Evolutionary conservation across 2,113 vertebrate species (phyloP).

Genomic region (Agelaius tricolor): DNA sequence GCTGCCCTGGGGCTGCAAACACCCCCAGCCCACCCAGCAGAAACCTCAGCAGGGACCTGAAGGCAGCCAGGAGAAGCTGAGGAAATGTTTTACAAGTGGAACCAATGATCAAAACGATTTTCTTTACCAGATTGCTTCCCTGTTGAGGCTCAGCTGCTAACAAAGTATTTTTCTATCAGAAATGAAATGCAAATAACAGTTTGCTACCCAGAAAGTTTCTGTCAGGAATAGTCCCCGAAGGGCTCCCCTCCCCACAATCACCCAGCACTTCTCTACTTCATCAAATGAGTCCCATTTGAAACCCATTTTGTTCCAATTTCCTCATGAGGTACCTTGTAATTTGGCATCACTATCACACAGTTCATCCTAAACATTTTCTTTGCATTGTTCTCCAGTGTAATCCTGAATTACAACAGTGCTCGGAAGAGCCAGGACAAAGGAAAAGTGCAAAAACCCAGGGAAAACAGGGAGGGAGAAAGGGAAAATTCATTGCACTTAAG

Average conservation of each 20-base stretch:
- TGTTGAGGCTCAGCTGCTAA: neutral
- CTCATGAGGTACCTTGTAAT: neutral
- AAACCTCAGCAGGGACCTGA: neutral
- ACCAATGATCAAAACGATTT: neutral
- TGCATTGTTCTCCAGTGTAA: neutral
- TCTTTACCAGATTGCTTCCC: neutral
- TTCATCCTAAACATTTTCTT: neutral
- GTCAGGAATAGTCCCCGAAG: neutral
- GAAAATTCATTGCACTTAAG: neutral
- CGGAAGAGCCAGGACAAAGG: neutral
- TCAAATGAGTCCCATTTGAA: constrained; percentile 3
- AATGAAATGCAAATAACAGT: constrained; percentile 18
- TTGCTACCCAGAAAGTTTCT: constrained; percentile 10
- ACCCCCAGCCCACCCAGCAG: neutral
- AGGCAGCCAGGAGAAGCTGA: neutral
- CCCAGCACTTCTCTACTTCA: neutral
- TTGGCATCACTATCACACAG: neutral
- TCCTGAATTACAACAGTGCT: neutral
- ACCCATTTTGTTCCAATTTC: constrained; percentile 1
- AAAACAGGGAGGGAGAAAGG: neutral
- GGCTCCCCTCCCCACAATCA: neutral
- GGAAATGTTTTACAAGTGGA: neutral
- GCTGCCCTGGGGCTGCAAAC: neutral
- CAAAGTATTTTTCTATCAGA: neutral
- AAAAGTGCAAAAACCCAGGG: neutral